Conservation (phyloP, 92 coral and sea anemone species). For the Pocillopora meandrina region DNA sequence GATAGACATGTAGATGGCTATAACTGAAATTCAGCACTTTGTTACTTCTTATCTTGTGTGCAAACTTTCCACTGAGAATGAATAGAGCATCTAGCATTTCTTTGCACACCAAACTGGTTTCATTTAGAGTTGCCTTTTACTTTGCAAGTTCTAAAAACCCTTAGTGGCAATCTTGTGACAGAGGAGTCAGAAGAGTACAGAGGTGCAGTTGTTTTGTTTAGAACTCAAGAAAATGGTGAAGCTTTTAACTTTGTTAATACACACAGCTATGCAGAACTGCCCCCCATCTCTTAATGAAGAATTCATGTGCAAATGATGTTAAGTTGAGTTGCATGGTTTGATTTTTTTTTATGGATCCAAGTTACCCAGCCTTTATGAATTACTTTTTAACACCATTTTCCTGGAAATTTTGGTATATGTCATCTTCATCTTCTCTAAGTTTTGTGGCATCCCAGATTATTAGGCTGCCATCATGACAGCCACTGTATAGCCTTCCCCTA, state of each 20-base stretch:
- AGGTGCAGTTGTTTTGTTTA: no score
- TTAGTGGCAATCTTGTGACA: no score
- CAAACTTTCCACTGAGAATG: no score
- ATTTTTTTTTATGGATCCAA: not conserved
- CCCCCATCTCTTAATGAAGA: not conserved
- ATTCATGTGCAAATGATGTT: not conserved
- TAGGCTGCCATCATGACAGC: slow-evolving; percentile 70
- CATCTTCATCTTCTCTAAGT: slow-evolving; percentile 92
- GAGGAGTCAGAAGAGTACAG: no score
- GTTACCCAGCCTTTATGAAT: not conserved
- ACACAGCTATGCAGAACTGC: not conserved
- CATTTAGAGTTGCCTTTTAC: no score
- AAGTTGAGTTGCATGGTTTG: not conserved
- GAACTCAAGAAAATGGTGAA: not conserved
- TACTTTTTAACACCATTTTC: slow-evolving; percentile 78
- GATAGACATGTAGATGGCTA: no score
- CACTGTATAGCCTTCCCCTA: slow-evolving; percentile 73
- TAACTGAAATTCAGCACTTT: no score
- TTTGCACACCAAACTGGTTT: no score
- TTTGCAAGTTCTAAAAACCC: no score
- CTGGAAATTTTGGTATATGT: slow-evolving; percentile 64
- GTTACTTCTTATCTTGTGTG: no score
- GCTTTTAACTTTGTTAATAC: not conserved
- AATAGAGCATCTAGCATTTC: no score
- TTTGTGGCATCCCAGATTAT: slow-evolving; percentile 90